Percentiles rank a stretch among this genome's conserved stretches.
phyloP scores from a whole-genome alignment of 2,113 vertebrate genomes.

The Clinocottus analis region DNA sequence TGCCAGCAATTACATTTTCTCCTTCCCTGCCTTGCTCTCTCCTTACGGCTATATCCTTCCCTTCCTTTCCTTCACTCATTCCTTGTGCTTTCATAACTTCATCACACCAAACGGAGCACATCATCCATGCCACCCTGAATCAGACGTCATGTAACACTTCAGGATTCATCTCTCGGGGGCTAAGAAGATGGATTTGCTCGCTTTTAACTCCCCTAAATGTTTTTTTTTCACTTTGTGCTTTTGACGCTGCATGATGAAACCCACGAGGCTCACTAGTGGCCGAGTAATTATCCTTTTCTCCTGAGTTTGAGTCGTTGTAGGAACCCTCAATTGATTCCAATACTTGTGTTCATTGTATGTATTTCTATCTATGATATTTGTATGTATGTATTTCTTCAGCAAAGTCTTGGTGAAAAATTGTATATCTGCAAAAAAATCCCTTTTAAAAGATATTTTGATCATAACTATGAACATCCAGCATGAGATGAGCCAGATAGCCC shows the following conservation, averaged over 20 bases:
- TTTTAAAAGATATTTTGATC: too few relatives aligned
- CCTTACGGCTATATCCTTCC: conserved; percentile 14
- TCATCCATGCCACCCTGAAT: background rate
- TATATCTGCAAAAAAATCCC: too few relatives aligned
- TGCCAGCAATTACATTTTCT: conserved; percentile 62
- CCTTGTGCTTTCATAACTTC: background rate
- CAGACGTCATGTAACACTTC: background rate
- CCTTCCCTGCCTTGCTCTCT: background rate
- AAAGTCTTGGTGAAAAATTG: too few relatives aligned
- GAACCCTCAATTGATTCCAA: too few relatives aligned
- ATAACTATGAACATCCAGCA: too few relatives aligned
- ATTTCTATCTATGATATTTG: too few relatives aligned
- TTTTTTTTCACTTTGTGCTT: background rate
- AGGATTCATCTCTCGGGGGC: background rate
- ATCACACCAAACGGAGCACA: background rate
- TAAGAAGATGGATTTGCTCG: conserved; percentile 19
- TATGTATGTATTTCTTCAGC: too few relatives aligned
- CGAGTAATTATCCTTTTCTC: conserved; percentile 43
- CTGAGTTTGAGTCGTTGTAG: too few relatives aligned
- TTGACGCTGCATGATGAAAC: conserved; percentile 27
- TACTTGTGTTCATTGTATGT: too few relatives aligned
- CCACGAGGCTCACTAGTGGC: conserved; percentile 19
- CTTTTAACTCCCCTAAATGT: background rate
- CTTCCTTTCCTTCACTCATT: background rate
- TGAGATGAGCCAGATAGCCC: too few relatives aligned